Percentiles rank a stretch among this genome's conserved stretches.
phyloP scores from a whole-genome alignment of 1,140 invertebrate genomes.

The Brachionus rubens region DNA sequence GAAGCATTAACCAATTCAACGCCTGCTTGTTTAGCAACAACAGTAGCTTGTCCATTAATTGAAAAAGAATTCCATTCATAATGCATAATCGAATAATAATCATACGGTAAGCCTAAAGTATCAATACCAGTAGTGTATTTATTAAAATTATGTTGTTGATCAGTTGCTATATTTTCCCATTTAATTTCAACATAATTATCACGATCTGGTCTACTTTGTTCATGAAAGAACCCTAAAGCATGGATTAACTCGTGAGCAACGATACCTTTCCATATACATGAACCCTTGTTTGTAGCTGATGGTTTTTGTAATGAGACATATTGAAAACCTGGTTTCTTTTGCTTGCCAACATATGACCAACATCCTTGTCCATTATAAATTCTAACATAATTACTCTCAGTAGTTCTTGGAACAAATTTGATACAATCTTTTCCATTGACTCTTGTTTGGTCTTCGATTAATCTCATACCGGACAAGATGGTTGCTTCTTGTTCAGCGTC shows the following conservation, averaged over 20 bases:
- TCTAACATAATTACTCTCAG: conserved; percentile 10
- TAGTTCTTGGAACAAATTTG: conserved; percentile 24
- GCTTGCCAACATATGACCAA: conserved; percentile 45
- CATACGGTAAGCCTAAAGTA: not conserved
- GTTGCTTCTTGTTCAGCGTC: not conserved
- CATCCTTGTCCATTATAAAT: conserved; percentile 37
- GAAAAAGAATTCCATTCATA: conserved; percentile 45
- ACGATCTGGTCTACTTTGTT: conserved; percentile 92
- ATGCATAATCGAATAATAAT: conserved; percentile 46
- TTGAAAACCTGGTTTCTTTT: conserved; percentile 4
- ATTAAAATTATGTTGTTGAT: conserved; percentile 42
- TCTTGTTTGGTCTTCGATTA: conserved; percentile 45
- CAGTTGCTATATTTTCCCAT: conserved; percentile 18
- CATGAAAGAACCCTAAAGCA: conserved; percentile 97
- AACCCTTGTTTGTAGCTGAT: not conserved
- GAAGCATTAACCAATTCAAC: conserved; percentile 43
- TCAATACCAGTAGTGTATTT: conserved; percentile 1
- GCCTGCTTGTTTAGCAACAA: not conserved
- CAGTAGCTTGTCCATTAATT: conserved; percentile 19
- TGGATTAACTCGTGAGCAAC: conserved; percentile 97
- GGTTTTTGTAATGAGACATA: conserved; percentile 15
- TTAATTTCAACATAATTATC: conserved; percentile 67
- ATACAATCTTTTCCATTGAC: conserved; percentile 22
- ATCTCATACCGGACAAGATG: conserved; percentile 24
- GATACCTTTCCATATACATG: conserved; percentile 67